Conservation (phyloP, 2,888 invertebrate species). For the Graphium colonna region DNA sequence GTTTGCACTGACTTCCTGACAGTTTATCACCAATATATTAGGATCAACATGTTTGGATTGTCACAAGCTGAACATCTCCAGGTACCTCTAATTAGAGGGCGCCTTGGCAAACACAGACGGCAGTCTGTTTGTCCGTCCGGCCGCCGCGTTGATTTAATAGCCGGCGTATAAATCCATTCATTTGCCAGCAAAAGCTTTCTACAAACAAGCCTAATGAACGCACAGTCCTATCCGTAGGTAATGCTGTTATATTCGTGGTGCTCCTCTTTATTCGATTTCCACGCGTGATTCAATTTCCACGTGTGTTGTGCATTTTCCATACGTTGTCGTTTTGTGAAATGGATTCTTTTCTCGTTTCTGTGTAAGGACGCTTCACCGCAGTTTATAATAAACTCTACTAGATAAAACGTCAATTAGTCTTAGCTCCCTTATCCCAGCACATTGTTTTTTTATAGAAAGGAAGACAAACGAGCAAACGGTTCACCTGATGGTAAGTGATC, state of each 20-base stretch:
- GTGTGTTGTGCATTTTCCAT: background rate
- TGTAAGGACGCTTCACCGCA: background rate
- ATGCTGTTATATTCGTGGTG: constrained; percentile 56
- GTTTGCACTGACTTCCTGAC: background rate
- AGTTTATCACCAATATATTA: constrained; percentile 22
- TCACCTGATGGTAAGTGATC: too few species aligned
- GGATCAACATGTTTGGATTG: too few species aligned
- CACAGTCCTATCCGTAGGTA: constrained; percentile 39
- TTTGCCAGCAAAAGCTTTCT: constrained; percentile 50
- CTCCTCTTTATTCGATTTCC: constrained; percentile 42
- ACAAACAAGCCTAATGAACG: constrained; percentile 68
- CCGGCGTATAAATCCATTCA: constrained; percentile 54
- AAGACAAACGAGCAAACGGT: too few species aligned
- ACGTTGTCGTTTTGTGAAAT: background rate
- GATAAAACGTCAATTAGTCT: background rate
- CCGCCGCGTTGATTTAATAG: constrained; percentile 52
- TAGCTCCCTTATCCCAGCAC: background rate
- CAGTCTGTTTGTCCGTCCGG: constrained; percentile 35
- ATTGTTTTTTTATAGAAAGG: background rate
- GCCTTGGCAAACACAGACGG: constrained; percentile 47
- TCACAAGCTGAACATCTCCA: background rate
- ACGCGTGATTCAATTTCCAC: constrained; percentile 20
- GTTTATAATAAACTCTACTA: background rate
- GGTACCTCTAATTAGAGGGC: constrained; percentile 31
- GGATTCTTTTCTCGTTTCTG: constrained; percentile 3